These are phyloP conservation scores for Rana temporaria DNA, from an alignment of 2,113 vertebrate species.

Conservation along the genomic window DNA sequence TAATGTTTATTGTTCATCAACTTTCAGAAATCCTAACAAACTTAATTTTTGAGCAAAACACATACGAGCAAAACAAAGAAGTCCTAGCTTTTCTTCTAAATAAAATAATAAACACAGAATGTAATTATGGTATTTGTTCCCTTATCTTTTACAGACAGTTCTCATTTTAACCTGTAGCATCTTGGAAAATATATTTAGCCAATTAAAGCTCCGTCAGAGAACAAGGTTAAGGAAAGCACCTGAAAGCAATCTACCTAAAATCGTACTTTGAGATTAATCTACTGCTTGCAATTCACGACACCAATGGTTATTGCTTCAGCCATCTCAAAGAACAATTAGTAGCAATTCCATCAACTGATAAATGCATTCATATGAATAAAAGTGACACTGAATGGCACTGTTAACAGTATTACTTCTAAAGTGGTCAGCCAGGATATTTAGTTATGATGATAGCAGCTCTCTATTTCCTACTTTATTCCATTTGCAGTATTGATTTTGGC, in stretches of 20 bases:
- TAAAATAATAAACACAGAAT: neutral
- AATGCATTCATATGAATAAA: constrained; percentile 49
- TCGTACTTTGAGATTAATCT: constrained; percentile 49
- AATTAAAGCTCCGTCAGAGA: constrained; percentile 26
- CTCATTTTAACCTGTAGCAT: constrained; percentile 11
- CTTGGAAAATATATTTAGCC: constrained; percentile 37
- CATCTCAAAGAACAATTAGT: constrained; percentile 41
- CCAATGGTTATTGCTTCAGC: constrained; percentile 25
- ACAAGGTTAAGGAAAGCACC: constrained; percentile 45
- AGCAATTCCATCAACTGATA: constrained; percentile 50
- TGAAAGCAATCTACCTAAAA: constrained; percentile 44
- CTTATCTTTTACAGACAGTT: constrained; percentile 13
- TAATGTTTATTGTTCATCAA: too few relatives aligned
- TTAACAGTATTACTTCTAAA: constrained; percentile 42
- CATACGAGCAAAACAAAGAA: neutral
- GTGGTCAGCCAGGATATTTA: constrained; percentile 35
- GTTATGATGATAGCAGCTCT: constrained; percentile 12
- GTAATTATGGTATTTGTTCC: neutral
- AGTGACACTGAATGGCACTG: constrained; percentile 12
- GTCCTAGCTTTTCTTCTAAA: constrained; percentile 15
- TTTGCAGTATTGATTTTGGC: constrained; percentile 47
- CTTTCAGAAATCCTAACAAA: too few relatives aligned
- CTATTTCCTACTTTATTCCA: constrained; percentile 28
- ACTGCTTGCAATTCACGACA: constrained; percentile 47
- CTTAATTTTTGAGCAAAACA: too few relatives aligned